Conservation (phyloP, 2,888 invertebrate genomes). For the Hemithea aestivaria region DNA sequence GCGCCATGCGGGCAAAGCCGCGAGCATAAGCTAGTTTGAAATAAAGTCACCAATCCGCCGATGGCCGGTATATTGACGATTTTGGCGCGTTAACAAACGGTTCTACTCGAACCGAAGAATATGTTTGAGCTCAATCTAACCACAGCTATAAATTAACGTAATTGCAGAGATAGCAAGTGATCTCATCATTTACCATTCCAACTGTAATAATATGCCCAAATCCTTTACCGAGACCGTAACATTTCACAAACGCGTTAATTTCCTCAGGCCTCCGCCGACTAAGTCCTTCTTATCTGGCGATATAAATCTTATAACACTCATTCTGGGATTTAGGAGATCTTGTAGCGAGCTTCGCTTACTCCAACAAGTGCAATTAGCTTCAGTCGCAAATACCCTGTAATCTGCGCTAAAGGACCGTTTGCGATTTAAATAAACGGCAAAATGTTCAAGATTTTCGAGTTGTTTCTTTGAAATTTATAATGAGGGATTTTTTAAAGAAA, state of each 20-base stretch:
- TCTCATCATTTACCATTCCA: slow-evolving; percentile 1
- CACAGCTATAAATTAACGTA: no score
- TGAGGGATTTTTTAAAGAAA: no score
- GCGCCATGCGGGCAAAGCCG: no score
- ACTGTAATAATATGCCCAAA: slow-evolving; percentile 12
- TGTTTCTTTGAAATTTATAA: slow-evolving; percentile 6
- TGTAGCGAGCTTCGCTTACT: slow-evolving; percentile 56
- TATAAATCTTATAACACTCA: slow-evolving; percentile 77
- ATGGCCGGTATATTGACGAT: no score
- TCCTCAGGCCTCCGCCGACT: slow-evolving; percentile 42
- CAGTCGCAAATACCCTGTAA: slow-evolving; percentile 57
- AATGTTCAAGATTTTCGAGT: slow-evolving; percentile 1
- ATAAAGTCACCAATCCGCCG: no score
- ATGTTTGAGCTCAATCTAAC: no score
- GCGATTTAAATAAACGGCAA: slow-evolving; percentile 44
- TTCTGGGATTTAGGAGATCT: slow-evolving; percentile 61
- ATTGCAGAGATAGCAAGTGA: no score
- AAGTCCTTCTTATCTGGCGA: slow-evolving; percentile 38
- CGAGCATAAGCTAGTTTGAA: no score
- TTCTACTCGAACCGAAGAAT: no score
- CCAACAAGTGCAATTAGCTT: slow-evolving; percentile 73
- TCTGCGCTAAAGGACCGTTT: slow-evolving; percentile 56
- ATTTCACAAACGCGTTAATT: slow-evolving; percentile 60
- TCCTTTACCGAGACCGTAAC: slow-evolving; percentile 20
- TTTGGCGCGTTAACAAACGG: no score